Base-by-base conservation (phyloP, 2,797 vertebrate species). In the Heterohyrax brucei region DNA sequence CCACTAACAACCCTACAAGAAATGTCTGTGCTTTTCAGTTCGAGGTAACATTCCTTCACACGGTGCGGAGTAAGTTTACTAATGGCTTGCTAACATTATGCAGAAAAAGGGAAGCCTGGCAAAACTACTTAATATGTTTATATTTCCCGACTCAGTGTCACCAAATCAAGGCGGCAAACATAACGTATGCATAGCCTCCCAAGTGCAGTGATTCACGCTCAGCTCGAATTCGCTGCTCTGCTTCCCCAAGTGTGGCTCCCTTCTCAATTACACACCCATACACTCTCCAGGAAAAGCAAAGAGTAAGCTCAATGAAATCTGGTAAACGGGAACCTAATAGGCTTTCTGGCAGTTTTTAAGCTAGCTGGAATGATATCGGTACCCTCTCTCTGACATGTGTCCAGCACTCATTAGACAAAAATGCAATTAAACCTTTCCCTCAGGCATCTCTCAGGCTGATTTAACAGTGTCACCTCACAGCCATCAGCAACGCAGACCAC, bases 381-480 rank as follows among this genome's bases (percentile, higher is more conserved):
- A 44, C n/a, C 70, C 24, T 88, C 46, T 91, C 24, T 88, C 46
- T 91, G 95, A 96, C 73, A 87, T 68, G 83, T 95, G 84, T 80
- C 95, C 89, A 86, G 93, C 22, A 89, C 68, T 82, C 95, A 44
- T 21, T 66, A 56, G 39, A 79, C 80, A 91, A 88, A 91, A 78
- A 59, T 24, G 59, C 91, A 97, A 95, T 97, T 96, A 96, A 95
- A 93, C 28, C 46, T 77, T 93, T 66, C 79, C 88, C 83, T 97
- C 10, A 0, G 94, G 94, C 92, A 66, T 72, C 19, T 50, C 85
- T 85, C 24, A 24, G 81, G 44, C 86, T 75, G 89, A 87, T 46
- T 30, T 3, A 13, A 73, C 56, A 72, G 30, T 85, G 90, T 93
- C 93, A 94, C n/a, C 56, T 66, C 44, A 66, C 33, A 73, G 30